Conservation (phyloP, 2,797 vertebrate species). For the Halcyon chelicuti region DNA sequence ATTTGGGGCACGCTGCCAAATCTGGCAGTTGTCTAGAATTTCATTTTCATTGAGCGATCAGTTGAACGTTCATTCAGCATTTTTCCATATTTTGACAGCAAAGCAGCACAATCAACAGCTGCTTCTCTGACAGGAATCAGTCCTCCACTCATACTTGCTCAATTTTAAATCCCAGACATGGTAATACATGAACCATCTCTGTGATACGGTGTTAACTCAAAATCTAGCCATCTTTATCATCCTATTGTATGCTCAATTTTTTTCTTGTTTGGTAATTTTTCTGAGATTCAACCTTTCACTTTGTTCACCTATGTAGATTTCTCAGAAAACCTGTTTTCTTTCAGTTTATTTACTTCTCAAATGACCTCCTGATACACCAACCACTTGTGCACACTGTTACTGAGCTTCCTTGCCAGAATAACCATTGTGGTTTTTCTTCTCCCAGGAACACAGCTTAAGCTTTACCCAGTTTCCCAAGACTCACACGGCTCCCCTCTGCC, state of each 20-base stretch:
- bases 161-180: neutral
- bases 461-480: neutral
- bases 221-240: neutral
- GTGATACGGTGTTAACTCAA: neutral
- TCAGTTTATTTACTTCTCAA: neutral
- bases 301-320: neutral
- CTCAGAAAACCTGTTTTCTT: neutral
- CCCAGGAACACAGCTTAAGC: neutral
- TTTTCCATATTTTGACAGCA: conserved; percentile 37
- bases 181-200: neutral
- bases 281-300: neutral
- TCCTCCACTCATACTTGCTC: neutral
- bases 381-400: neutral
- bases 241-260: accelerated
- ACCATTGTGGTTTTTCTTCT: neutral
- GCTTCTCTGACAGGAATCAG: neutral
- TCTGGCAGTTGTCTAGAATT: conserved; percentile 49
- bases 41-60: conserved; percentile 55
- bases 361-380: neutral
- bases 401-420: neutral
- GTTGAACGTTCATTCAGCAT: conserved; percentile 41
- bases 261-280: neutral
- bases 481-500: accelerated
- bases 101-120: conserved; percentile 52
- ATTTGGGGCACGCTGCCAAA: conserved; percentile 47